Evolutionary conservation across 2,888 invertebrate genomes (phyloP).

Genomic region (Atrina japonica): DNA sequence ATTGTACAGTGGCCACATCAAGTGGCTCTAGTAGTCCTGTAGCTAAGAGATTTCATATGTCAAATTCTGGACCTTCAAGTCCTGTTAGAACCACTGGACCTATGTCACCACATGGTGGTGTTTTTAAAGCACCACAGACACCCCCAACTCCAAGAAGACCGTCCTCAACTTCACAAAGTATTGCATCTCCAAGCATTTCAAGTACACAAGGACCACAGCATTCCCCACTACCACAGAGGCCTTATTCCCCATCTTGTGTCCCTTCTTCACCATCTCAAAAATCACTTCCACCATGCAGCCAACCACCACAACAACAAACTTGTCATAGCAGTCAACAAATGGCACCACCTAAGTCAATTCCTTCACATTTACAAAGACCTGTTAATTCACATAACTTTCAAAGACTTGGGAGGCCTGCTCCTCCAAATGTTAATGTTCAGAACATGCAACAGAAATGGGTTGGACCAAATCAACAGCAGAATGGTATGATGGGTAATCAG

Average conservation of each 20-base stretch:
- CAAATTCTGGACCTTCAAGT: constrained; percentile 69
- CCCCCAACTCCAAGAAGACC: constrained; percentile 67
- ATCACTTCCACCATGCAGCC: constrained; percentile 33
- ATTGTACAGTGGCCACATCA: constrained; percentile 67
- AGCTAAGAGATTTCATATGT: constrained; percentile 70
- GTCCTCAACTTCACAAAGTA: constrained; percentile 64
- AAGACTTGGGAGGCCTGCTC: constrained; percentile 64
- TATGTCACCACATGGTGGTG: constrained; percentile 47
- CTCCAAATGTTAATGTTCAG: constrained; percentile 75
- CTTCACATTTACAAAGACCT: constrained; percentile 33
- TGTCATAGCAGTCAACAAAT: constrained; percentile 15
- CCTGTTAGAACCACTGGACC: constrained; percentile 52
- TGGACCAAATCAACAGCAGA: constrained; percentile 38
- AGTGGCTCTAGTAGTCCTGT: constrained; percentile 74
- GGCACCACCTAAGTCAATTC: constrained; percentile 31
- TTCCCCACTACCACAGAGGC: constrained; percentile 49
- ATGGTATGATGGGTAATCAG: constrained; percentile 54
- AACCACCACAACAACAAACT: constrained; percentile 14
- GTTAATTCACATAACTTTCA: constrained; percentile 51
- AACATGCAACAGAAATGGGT: constrained; percentile 63
- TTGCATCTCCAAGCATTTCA: constrained; percentile 62
- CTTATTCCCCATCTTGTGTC: constrained; percentile 48
- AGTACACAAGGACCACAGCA: constrained; percentile 52
- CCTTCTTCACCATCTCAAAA: constrained; percentile 43
- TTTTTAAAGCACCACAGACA: constrained; percentile 73